Conservation (phyloP, 2,113 vertebrate genomes). For the Serilophus lunatus region DNA sequence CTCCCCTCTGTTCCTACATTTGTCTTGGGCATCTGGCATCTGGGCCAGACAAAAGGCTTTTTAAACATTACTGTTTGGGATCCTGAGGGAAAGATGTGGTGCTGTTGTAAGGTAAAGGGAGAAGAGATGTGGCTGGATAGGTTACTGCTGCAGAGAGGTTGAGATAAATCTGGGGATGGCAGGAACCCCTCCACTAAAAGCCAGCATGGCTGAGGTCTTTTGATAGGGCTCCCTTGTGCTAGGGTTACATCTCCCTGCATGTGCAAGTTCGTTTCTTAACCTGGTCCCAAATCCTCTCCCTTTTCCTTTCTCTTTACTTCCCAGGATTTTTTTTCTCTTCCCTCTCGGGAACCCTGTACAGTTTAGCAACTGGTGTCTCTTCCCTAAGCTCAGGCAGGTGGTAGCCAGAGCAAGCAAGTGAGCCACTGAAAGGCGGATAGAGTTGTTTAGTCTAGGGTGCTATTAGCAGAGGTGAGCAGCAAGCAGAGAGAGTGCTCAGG, state of each 20-base stretch:
- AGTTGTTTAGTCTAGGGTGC: neutral
- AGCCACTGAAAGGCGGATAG: neutral
- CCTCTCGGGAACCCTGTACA: neutral
- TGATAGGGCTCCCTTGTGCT: neutral
- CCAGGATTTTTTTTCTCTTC: neutral
- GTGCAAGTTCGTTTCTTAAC: neutral
- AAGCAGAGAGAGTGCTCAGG: neutral
- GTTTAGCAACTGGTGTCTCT: neutral
- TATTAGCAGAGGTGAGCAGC: neutral
- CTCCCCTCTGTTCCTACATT: neutral
- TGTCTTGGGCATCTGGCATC: neutral
- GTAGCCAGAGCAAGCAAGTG: neutral
- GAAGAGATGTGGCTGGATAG: neutral
- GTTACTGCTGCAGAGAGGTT: neutral
- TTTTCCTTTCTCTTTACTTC: neutral
- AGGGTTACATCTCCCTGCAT: neutral
- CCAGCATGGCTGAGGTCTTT: neutral
- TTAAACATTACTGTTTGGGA: neutral
- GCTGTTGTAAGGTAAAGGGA: neutral
- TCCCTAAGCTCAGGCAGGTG: neutral
- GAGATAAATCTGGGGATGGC: neutral
- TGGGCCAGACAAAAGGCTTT: neutral
- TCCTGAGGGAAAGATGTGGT: neutral
- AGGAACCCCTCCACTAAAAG: neutral
- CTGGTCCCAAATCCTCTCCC: neutral